Base-by-base conservation (phyloP, 1,140 invertebrate species). In the Macrobrachium nipponense region DNA sequence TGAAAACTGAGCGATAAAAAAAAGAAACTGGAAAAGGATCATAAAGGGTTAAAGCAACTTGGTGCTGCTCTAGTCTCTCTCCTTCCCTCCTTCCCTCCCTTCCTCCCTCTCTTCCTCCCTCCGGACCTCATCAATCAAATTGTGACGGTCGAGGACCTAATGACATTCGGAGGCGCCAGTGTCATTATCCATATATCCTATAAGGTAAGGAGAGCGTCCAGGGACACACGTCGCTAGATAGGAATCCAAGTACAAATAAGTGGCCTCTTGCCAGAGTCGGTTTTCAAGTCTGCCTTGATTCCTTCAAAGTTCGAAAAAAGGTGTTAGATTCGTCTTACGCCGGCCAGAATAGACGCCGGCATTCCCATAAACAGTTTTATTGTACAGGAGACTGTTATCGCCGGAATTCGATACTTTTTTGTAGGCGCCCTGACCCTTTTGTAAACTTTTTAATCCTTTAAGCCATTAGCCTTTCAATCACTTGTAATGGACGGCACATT, bases 401-500 rank as follows among this genome's bases (percentile, higher is more conserved):
- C 62, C 70, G 82, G 82, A 85, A 85, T 85, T 79, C 76, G 82
- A 79, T 85, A 78, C 82, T 85, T 85, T 51, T 85, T 85, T 85
- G 76, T 85, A 85, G 75, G 82, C 70, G 82, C 59, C 78, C 75
- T 79, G 82, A 85, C 76, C 82, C 82, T 85, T 85, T 51, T 85
- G 70, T 85, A 85, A 85, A 68, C 75, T 85, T 85, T 81, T 79
- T 85, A 85, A 85, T 85, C 82, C 82, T 75, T 79, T 85, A 70
- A 70, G 82, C 82, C 82, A 85, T 85, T 85, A 85, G 82, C 82
- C 82, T 64, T 79, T 85, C 82, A 85, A 85, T 85, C 82, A 85
- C 82, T 85, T 85, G 82, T 85, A 85, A 85, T 85, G 82, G 82
- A 85, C 82, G 82, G 82, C 82, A 85, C 82, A 85, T 85, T 85